Evolutionary conservation across 2,888 invertebrate species (phyloP).

Genomic region (Trachelus stipa): DNA sequence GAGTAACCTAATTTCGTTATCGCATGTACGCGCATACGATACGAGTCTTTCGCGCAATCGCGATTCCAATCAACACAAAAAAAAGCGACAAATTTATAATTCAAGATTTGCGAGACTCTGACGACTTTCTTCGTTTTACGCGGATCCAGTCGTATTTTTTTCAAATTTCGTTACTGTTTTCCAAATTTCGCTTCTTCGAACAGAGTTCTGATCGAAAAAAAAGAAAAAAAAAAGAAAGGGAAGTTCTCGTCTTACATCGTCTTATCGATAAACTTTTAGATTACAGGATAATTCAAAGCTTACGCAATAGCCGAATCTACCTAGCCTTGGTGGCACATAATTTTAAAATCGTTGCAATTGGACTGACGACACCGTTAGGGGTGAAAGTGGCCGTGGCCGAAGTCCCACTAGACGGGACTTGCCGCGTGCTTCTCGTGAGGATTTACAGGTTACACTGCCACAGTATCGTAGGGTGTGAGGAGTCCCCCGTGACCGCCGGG

Average conservation of each 20-base stretch:
- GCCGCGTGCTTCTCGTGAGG: conserved; percentile 34
- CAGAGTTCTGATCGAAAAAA: too few species aligned
- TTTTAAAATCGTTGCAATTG: conserved; percentile 37
- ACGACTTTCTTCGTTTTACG: too few species aligned
- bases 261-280: neutral
- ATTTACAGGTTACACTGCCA: conserved; percentile 96
- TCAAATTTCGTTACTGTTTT: too few species aligned
- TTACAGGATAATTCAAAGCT: conserved; percentile 20
- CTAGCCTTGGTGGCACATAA: conserved; percentile 23
- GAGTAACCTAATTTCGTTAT: conserved; percentile 13
- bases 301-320: conserved; percentile 35
- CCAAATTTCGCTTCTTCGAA: too few species aligned
- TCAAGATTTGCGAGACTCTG: too few species aligned
- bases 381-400: conserved; percentile 3
- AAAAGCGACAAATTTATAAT: too few species aligned
- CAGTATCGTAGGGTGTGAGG: conserved; percentile 97
- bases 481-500: conserved; percentile 75
- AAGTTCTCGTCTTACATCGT: too few species aligned
- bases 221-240: neutral
- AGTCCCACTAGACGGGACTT: conserved; percentile 3
- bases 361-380: conserved; percentile 50
- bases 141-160: too few species aligned
- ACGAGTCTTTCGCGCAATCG: conserved; percentile 4
- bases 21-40: conserved; percentile 5
- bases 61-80: too few species aligned